Evolutionary conservation across 2,113 vertebrate genomes (phyloP).

Genomic region (Piprites chloris): DNA sequence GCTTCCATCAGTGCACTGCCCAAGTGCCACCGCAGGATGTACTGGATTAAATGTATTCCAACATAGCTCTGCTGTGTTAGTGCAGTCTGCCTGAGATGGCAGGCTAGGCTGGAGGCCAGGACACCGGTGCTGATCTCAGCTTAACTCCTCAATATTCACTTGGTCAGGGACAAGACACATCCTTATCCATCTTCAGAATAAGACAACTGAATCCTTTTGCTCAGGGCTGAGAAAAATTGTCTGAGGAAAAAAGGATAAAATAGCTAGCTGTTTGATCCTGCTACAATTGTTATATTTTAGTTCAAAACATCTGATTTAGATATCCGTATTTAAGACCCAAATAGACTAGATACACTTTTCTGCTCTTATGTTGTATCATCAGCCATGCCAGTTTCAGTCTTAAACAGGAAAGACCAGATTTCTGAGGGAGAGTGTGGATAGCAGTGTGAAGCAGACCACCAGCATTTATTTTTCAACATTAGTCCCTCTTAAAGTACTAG

Average conservation of each 20-base stretch:
- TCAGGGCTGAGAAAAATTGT: background rate
- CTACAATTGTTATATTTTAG: fast-evolving
- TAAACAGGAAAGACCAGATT: background rate
- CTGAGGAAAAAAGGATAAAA: background rate
- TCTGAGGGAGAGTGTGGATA: background rate
- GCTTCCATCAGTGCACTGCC: background rate
- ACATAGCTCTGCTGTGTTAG: background rate
- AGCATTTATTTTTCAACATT: background rate
- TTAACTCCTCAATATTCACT: background rate
- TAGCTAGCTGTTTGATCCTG: background rate
- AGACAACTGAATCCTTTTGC: background rate
- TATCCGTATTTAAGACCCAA: background rate
- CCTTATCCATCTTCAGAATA: background rate
- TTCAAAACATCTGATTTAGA: background rate
- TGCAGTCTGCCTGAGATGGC: background rate
- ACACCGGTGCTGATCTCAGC: background rate
- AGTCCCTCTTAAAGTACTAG: fast-evolving
- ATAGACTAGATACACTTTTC: background rate
- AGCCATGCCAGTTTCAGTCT: background rate
- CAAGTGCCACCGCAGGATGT: background rate
- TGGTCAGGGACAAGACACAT: background rate
- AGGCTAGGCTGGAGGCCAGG: background rate
- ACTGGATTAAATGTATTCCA: background rate
- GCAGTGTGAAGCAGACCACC: background rate
- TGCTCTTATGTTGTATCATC: background rate